phyloP scores from a whole-genome alignment of 2,797 vertebrate genomes.

The Sebastes paucispinis region DNA sequence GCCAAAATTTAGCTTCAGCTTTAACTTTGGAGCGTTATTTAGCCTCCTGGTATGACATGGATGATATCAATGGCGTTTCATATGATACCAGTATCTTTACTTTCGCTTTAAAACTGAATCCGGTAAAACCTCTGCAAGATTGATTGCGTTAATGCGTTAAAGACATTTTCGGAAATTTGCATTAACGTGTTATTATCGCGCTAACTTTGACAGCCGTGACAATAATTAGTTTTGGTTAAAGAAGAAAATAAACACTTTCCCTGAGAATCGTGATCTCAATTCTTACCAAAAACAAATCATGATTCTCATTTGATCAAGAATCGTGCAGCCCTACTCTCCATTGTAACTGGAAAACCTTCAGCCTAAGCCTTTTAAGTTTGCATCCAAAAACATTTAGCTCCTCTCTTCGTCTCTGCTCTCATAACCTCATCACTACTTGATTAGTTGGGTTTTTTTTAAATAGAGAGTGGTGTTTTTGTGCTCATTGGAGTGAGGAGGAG shows the following conservation, averaged over 20 bases:
- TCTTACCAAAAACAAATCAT: background rate
- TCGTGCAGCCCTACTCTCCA: background rate
- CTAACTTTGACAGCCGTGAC: too few species aligned
- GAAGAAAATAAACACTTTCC: background rate
- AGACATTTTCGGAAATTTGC: too few species aligned
- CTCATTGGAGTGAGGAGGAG: background rate
- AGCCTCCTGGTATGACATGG: too few species aligned
- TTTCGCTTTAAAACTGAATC: too few species aligned
- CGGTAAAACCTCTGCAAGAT: too few species aligned
- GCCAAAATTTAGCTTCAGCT: too few species aligned
- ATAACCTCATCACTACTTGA: background rate
- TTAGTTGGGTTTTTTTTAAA: background rate
- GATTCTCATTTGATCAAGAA: background rate
- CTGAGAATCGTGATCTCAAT: background rate
- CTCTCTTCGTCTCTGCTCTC: background rate
- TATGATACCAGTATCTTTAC: too few species aligned
- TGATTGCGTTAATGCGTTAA: too few species aligned
- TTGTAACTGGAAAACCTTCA: background rate
- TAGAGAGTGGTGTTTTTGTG: conserved; percentile 14
- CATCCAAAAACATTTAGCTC: background rate
- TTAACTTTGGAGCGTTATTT: too few species aligned
- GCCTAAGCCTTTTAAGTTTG: background rate
- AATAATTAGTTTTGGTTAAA: background rate
- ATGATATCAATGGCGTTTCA: too few species aligned
- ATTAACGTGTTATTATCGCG: too few species aligned